These are phyloP conservation scores for Xiphorhynchus elegans DNA, from an alignment of 2,113 vertebrate species.

Conservation along the genomic window DNA sequence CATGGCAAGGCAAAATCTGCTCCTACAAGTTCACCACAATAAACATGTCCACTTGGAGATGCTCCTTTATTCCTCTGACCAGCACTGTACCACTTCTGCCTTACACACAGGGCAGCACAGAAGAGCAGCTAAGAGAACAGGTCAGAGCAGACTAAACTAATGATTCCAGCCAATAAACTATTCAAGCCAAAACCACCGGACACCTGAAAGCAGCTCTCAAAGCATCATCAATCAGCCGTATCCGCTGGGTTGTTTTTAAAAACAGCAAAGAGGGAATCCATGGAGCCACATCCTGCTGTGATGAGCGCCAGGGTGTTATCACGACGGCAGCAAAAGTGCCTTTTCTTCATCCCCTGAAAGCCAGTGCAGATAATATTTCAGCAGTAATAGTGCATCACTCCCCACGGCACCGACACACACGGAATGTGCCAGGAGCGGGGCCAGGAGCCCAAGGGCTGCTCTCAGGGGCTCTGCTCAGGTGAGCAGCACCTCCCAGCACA, in stretches of 20 bases:
- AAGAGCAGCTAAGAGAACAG: not conserved
- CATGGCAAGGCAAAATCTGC: not conserved
- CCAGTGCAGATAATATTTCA: conserved; percentile 48
- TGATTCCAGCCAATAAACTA: not conserved
- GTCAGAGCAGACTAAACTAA: not conserved
- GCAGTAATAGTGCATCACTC: conserved; percentile 47
- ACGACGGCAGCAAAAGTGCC: not conserved
- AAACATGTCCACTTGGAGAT: not conserved
- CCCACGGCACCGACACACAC: conserved; percentile 49
- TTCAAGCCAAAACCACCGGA: not conserved
- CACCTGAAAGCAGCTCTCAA: not conserved
- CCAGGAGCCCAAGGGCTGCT: conserved; percentile 60
- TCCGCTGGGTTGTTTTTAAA: not conserved
- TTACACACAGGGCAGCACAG: accelerated
- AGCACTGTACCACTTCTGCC: accelerated
- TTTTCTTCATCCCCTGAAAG: conserved; percentile 52
- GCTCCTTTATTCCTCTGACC: not conserved
- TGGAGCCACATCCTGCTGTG: not conserved
- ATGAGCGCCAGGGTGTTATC: not conserved
- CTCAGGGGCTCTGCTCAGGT: conserved; percentile 51
- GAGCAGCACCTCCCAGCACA: conserved; percentile 39
- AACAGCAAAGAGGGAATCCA: not conserved
- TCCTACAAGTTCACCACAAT: not conserved
- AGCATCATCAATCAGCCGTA: not conserved
- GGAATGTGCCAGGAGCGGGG: conserved; percentile 63